These are phyloP conservation scores for Tylochromis polylepis DNA, from an alignment of 2,113 vertebrate genomes.

Conservation along the genomic window DNA sequence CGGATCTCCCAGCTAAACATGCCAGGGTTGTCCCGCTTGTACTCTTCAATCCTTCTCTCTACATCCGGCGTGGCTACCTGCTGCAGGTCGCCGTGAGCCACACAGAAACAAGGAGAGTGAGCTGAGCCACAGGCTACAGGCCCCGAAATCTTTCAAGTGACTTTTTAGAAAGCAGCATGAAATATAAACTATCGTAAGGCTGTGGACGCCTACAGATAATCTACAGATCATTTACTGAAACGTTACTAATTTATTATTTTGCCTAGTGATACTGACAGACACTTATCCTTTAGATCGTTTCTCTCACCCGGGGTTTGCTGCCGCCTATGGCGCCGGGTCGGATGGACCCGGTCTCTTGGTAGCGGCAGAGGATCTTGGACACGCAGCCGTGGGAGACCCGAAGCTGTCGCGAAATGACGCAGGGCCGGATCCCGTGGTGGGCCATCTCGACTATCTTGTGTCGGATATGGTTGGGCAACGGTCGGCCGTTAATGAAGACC, in stretches of 20 bases:
- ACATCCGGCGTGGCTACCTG: slow-evolving; percentile 95
- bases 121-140: background rate
- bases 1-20: slow-evolving; percentile 99
- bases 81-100: slow-evolving; percentile 70
- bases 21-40: slow-evolving; percentile 90
- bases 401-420: slow-evolving; percentile 94
- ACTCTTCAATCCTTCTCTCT: slow-evolving; percentile 95
- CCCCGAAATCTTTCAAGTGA: background rate
- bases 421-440: slow-evolving; percentile 94
- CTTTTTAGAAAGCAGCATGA: background rate
- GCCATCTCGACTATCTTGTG: slow-evolving; percentile 99
- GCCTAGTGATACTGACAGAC: background rate
- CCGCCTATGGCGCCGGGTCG: slow-evolving; percentile 94
- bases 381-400: slow-evolving; percentile 94
- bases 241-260: background rate
- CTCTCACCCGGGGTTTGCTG: slow-evolving; percentile 93
- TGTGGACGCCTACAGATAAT: background rate
- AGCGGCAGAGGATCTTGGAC: slow-evolving; percentile 96
- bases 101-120: background rate
- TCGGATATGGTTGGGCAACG: slow-evolving; percentile 93
- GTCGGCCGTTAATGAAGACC: slow-evolving; percentile 95
- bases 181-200: background rate
- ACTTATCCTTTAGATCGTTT: background rate
- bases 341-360: slow-evolving; percentile 97
- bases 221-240: background rate